Base-by-base conservation (phyloP, 2,888 invertebrate genomes). In the Nipponacmea schrenckii region DNA sequence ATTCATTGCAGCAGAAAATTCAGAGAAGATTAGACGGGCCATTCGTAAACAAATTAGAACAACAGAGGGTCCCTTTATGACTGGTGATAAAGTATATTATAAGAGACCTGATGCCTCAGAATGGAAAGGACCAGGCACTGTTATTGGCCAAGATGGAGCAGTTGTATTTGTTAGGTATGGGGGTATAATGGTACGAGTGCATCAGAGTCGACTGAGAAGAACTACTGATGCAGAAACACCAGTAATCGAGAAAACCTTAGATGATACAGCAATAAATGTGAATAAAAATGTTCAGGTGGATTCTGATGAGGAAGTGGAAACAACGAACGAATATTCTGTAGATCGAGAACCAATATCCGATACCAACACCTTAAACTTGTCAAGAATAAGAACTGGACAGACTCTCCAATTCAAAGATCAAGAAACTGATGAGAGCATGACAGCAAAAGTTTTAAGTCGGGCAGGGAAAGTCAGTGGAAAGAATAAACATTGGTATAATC, bases 401-500 rank as follows among this genome's bases (percentile, higher is more conserved):
- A 67, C 20, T 39, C 20, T 45, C 2, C 20, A 67, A 46, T 44
- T n/a, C 46, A 67, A 68, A 39, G 17, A 69, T 45, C 17, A 64
- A 63, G 44, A 64, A 17, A 39, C 56, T 15, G 68, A 62, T 27
- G 31, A 62, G 39, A 44, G 14, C 15, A 45, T 69, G 26, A 39
- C 39, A 63, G 69, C 69, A 24, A 63, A 69, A 64, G 63, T 69
- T 20, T 24, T 69, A 39, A 46, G 69, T 45, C 63, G 64, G 7
- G 64, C 69, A 20, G 45, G 69, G 14, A 69, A 69, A 64, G 63
- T 45, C 20, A 69, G 27, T 26, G 69, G 45, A 10, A 69, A 64
- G 27, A 64, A 69, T 63, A 62, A 64, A 45, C n/a, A 69, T 63
- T 69, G 69, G 69, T 69, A 64, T 64, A 69, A 69, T 64, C 27